Conservation (phyloP, 2,888 invertebrate genomes). For the Dolichomitus sp. region DNA sequence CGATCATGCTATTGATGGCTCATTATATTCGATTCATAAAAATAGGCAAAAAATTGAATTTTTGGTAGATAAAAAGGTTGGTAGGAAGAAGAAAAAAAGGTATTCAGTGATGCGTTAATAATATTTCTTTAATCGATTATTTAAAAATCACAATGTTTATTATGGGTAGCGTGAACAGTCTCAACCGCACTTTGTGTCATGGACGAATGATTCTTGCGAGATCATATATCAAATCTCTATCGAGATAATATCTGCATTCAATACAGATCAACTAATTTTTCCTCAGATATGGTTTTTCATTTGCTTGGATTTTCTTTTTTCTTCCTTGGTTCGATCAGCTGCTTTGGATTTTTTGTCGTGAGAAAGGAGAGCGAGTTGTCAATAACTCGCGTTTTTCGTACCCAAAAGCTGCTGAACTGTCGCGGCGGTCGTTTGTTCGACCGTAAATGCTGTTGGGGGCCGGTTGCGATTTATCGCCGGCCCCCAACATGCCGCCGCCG, state of each 20-base stretch:
- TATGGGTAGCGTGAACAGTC: neutral
- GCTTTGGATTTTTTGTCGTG: neutral
- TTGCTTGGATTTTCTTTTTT: neutral
- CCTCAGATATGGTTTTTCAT: neutral
- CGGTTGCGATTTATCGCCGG: slow-evolving; percentile 50
- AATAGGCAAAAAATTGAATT: neutral
- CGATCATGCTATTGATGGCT: too few species aligned
- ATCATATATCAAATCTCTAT: slow-evolving; percentile 10
- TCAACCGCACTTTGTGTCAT: neutral
- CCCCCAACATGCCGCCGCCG: slow-evolving; percentile 85
- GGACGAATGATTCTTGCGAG: neutral
- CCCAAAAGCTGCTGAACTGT: slow-evolving; percentile 55
- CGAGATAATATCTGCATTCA: slow-evolving; percentile 6
- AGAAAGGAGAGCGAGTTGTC: slow-evolving; percentile 16
- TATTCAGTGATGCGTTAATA: neutral
- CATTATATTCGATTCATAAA: too few species aligned
- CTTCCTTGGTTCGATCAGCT: neutral
- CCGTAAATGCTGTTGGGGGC: slow-evolving; percentile 61
- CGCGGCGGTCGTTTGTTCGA: slow-evolving; percentile 60
- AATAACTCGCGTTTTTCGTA: slow-evolving; percentile 45
- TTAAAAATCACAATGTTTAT: slow-evolving; percentile 44
- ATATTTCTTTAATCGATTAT: slow-evolving; percentile 38
- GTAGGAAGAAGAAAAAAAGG: neutral
- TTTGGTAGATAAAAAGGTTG: too few species aligned
- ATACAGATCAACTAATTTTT: neutral